Evolutionary conservation across 2,888 invertebrate genomes (phyloP).

Genomic region (Asteroscopus sphinx): DNA sequence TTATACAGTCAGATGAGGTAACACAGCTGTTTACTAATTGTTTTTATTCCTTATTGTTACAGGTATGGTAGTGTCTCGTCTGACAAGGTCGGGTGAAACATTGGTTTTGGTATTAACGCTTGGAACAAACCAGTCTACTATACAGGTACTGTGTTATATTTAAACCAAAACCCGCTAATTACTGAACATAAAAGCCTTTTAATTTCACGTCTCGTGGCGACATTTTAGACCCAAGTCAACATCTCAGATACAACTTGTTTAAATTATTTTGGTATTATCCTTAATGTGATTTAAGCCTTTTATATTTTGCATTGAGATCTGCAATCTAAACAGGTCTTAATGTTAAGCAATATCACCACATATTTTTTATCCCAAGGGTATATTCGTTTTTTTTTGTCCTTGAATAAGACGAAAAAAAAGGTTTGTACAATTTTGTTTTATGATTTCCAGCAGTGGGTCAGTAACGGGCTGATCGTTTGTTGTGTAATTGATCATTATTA

Average conservation of each 20-base stretch:
- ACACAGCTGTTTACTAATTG: constrained; percentile 80
- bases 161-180: constrained; percentile 32
- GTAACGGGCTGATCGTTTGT: too few relatives aligned
- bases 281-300: constrained; percentile 29
- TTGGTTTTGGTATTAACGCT: constrained; percentile 21
- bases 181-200: constrained; percentile 34
- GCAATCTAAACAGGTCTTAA: not conserved
- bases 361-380: too few relatives aligned
- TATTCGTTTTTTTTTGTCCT: too few relatives aligned
- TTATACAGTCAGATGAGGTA: constrained; percentile 76
- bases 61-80: constrained; percentile 75
- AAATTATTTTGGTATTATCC: constrained; percentile 18
- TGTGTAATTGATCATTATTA: too few relatives aligned
- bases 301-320: constrained; percentile 10
- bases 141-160: constrained; percentile 22
- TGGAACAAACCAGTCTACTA: constrained; percentile 23
- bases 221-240: constrained; percentile 27
- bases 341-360: too few relatives aligned
- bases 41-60: constrained; percentile 84
- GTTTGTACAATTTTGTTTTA: too few relatives aligned
- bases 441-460: too few relatives aligned
- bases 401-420: too few relatives aligned
- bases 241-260: constrained; percentile 41
- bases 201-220: constrained; percentile 29
- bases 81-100: constrained; percentile 60